Evolutionary conservation across 2,113 vertebrate species (phyloP), one percentile per base, ranked within the genome.

Genomic region (Accipiter virgatus): DNA sequence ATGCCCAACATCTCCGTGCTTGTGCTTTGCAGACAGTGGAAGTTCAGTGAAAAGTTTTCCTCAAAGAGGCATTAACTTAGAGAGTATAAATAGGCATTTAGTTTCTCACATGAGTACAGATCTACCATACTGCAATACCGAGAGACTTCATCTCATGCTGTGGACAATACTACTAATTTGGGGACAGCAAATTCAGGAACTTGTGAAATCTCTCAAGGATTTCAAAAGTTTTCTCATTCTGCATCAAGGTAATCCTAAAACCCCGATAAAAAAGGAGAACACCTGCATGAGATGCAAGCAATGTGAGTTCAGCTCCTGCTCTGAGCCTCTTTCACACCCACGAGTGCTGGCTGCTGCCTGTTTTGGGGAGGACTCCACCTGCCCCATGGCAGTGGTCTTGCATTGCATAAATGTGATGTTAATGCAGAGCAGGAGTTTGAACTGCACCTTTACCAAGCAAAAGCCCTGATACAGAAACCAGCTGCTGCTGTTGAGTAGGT

Each of bases 121-220:
- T 52, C 26, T 40, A 23, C 8, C 2, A 0, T 38, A 18, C 16
- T 53, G 23, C 20, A 62, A 6, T 12, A 45, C 0, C 29, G 20
- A 86, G 5, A 77, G 3, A 52, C 13, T 52, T 91, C 16, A 52
- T 47, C 43, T 65, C 45, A 31, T 16, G 10, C 7, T 1, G 0
- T 36, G 34, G 38, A 34, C 21, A 25, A 45, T 61, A 58, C 9
- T n/a, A 36, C 14, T 47, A 16, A 88, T 66, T 23, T 47, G 6
- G 20, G 22, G 38, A 10, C 23, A 87, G 40, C 10, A 63, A 19
- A 67, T 63, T 59, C 70, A 74, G 55, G 29, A 31, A 45, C 9
- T 50, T 23, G 5, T 58, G 63, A 78, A 38, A 79, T 47, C 38
- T 66, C 19, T 40, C 5, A 38, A 61, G 34, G 9, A 29, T 73